Percentiles rank a stretch among this genome's conserved stretches.
phyloP scores from a whole-genome alignment of 2,797 vertebrate species.

The Gorsachius magnificus region DNA sequence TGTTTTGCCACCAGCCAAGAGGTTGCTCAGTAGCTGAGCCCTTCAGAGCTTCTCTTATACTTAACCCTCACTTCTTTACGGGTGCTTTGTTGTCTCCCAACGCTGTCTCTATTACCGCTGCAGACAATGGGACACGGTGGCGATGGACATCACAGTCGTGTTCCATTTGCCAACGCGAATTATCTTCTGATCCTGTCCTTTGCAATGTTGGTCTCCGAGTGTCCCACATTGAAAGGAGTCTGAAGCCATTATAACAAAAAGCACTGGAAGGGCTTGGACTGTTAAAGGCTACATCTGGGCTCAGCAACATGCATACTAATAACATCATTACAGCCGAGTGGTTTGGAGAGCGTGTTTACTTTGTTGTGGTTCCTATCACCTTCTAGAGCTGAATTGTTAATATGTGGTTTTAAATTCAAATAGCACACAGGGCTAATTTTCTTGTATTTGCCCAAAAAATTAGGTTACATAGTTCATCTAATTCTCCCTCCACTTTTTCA shows the following conservation, averaged over 20 bases:
- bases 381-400: slow-evolving; percentile 86
- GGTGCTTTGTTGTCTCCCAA: slow-evolving; percentile 61
- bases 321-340: slow-evolving; percentile 90
- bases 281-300: slow-evolving; percentile 94
- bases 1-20: slow-evolving; percentile 38
- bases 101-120: slow-evolving; percentile 54
- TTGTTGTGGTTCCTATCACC: slow-evolving; percentile 89
- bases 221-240: slow-evolving; percentile 79
- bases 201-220: slow-evolving; percentile 65
- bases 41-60: slow-evolving; percentile 2
- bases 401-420: slow-evolving; percentile 91
- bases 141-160: slow-evolving; percentile 63
- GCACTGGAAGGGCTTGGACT: slow-evolving; percentile 85
- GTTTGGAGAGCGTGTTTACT: slow-evolving; percentile 90
- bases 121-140: slow-evolving; percentile 68
- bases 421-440: slow-evolving; percentile 91
- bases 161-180: slow-evolving; percentile 78
- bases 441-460: slow-evolving; percentile 91
- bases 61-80: slow-evolving; percentile 12
- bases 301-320: slow-evolving; percentile 96
- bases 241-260: slow-evolving; percentile 84
- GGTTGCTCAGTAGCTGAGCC: slow-evolving; percentile 19
- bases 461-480: slow-evolving; percentile 88
- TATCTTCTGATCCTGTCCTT: slow-evolving; percentile 74
- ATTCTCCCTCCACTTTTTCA: slow-evolving; percentile 84